phyloP scores from a whole-genome alignment of 2,113 vertebrate genomes.

The Acrocephalus arundinaceus region DNA sequence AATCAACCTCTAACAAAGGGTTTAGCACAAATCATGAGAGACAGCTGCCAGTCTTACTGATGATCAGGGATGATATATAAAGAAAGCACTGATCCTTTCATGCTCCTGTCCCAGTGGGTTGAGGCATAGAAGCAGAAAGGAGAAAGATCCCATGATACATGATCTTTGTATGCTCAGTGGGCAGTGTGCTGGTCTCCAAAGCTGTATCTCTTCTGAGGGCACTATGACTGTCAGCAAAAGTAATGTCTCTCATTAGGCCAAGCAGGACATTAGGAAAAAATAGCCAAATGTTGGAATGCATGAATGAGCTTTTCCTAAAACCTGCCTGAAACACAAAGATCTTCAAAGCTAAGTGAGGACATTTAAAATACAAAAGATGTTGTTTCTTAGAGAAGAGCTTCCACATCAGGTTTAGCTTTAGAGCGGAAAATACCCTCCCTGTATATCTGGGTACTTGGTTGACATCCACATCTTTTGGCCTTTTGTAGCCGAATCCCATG shows the following conservation, averaged over 20 bases:
- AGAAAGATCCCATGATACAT: not conserved
- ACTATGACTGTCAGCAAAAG: not conserved
- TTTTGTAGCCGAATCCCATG: not conserved
- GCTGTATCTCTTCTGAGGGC: not conserved
- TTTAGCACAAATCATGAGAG: constrained; percentile 21
- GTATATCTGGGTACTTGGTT: not conserved
- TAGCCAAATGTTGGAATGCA: not conserved
- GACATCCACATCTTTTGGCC: constrained; percentile 1
- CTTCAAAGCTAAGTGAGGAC: not conserved
- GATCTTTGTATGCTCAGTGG: not conserved
- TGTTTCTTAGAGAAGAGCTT: not conserved
- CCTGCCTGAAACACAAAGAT: not conserved
- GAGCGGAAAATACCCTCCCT: not conserved
- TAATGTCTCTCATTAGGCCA: not conserved
- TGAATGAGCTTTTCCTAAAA: not conserved
- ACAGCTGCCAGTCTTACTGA: constrained; percentile 19
- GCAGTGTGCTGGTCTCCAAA: not conserved
- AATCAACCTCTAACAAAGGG: not conserved
- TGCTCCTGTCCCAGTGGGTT: not conserved
- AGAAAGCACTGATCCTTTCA: not conserved
- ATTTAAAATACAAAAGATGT: not conserved
- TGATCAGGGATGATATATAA: not conserved
- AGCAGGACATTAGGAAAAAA: not conserved
- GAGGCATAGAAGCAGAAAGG: not conserved
- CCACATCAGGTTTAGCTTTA: not conserved